Conservation (phyloP, 2,888 invertebrate species). For the Limenitis camilla region DNA sequence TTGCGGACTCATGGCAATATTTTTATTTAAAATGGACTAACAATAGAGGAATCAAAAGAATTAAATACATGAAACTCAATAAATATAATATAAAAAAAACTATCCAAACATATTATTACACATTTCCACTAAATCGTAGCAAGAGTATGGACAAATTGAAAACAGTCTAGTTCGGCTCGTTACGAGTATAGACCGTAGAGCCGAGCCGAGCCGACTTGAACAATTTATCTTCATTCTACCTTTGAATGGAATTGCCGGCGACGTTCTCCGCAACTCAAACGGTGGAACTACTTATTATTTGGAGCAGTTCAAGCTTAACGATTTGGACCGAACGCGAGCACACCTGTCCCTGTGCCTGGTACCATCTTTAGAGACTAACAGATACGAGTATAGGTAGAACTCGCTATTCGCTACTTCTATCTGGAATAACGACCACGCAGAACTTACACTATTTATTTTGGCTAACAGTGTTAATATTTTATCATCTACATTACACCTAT, state of each 20-base stretch:
- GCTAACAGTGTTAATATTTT: too few relatives aligned
- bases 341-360: slow-evolving; percentile 43
- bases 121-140: slow-evolving; percentile 60
- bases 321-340: slow-evolving; percentile 51
- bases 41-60: too few relatives aligned
- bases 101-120: slow-evolving; percentile 29
- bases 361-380: slow-evolving; percentile 8
- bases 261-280: slow-evolving; percentile 68
- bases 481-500: too few relatives aligned
- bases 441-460: slow-evolving; percentile 3
- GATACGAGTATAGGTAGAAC: slow-evolving; percentile 5
- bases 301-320: slow-evolving; percentile 64
- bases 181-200: slow-evolving; percentile 38
- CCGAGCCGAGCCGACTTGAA: slow-evolving; percentile 40
- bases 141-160: slow-evolving; percentile 62
- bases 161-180: slow-evolving; percentile 69
- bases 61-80: too few relatives aligned
- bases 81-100: too few relatives aligned
- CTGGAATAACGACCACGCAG: slow-evolving; percentile 3
- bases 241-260: slow-evolving; percentile 67
- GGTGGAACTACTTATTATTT: slow-evolving; percentile 70
- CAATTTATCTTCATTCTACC: slow-evolving; percentile 72
- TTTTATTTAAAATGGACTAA: too few relatives aligned
- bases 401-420: background rate
- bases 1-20: too few relatives aligned